Evolutionary conservation across 64 coral and sea anemone species (phyloP).

Genomic region (Acropora yongei): DNA sequence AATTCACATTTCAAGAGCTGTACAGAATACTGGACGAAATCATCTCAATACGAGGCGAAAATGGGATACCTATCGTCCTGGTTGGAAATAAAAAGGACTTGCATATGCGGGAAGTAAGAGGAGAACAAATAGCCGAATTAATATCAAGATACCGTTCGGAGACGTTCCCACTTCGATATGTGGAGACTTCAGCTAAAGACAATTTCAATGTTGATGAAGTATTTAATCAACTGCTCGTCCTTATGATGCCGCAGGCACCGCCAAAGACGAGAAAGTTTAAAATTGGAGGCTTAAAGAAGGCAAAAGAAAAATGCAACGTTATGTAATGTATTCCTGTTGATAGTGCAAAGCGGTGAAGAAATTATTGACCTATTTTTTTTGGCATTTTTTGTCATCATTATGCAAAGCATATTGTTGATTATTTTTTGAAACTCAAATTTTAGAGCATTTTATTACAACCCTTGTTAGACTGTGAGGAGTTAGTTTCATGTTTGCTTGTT

Average conservation of each 20-base stretch:
- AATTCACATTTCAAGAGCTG: slow-evolving; percentile 79
- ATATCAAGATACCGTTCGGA: slow-evolving; percentile 4
- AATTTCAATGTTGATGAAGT: slow-evolving; percentile 44
- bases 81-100: slow-evolving; percentile 96
- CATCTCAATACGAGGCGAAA: slow-evolving; percentile 15
- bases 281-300: slow-evolving; percentile 4
- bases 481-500: slow-evolving; percentile 2
- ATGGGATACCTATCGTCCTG: slow-evolving; percentile 69
- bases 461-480: background rate
- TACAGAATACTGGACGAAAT: slow-evolving; percentile 80
- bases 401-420: background rate
- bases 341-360: background rate
- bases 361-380: background rate
- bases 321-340: background rate
- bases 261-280: slow-evolving; percentile 22
- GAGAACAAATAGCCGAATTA: slow-evolving; percentile 55
- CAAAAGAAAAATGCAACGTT: slow-evolving; percentile 34
- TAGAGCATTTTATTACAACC: slow-evolving; percentile 1
- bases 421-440: background rate
- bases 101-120: slow-evolving; percentile 56
- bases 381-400: background rate
- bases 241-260: slow-evolving; percentile 10
- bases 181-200: slow-evolving; percentile 72
- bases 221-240: slow-evolving; percentile 45
- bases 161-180: slow-evolving; percentile 22